These are phyloP conservation scores for Belgica antarctica DNA, from an alignment of 2,888 invertebrate genomes.

Conservation along the genomic window DNA sequence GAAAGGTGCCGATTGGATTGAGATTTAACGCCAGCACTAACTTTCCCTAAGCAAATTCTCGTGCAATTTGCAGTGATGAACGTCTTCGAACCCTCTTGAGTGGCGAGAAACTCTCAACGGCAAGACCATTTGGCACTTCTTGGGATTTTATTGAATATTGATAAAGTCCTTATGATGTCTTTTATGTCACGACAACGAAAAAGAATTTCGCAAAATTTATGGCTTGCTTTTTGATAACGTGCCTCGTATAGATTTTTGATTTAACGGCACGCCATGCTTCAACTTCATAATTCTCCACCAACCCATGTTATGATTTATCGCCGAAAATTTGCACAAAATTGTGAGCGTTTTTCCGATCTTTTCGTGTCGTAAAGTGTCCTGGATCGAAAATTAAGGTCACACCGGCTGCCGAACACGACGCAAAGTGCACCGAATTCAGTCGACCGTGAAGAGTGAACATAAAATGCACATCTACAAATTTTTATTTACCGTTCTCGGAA, in stretches of 20 bases:
- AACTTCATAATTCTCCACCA: constrained; percentile 13
- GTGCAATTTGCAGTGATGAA: no score
- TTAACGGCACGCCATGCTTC: not conserved
- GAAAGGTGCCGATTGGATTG: constrained; percentile 33
- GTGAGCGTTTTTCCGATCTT: no score
- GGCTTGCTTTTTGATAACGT: not conserved
- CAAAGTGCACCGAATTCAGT: constrained; percentile 10
- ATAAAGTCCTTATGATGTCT: constrained; percentile 35
- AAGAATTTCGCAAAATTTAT: constrained; percentile 34
- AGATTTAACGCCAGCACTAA: no score
- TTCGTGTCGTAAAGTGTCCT: no score
- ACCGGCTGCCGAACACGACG: no score
- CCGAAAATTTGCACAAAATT: no score
- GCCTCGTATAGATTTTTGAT: constrained; percentile 19
- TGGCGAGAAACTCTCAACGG: not conserved
- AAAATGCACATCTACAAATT: constrained; percentile 42
- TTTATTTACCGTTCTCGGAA: constrained; percentile 25
- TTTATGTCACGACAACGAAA: constrained; percentile 34
- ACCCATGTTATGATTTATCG: no score
- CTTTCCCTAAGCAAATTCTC: constrained; percentile 3
- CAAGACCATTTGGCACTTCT: constrained; percentile 26
- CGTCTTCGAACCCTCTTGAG: not conserved
- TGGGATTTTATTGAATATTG: constrained; percentile 41
- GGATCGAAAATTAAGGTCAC: not conserved
- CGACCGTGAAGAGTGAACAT: constrained; percentile 16